Percentiles rank a stretch among this genome's conserved stretches.
Conservation (phyloP, 2,113 vertebrate genomes). For the Ptychochromis oligacanthus region DNA sequence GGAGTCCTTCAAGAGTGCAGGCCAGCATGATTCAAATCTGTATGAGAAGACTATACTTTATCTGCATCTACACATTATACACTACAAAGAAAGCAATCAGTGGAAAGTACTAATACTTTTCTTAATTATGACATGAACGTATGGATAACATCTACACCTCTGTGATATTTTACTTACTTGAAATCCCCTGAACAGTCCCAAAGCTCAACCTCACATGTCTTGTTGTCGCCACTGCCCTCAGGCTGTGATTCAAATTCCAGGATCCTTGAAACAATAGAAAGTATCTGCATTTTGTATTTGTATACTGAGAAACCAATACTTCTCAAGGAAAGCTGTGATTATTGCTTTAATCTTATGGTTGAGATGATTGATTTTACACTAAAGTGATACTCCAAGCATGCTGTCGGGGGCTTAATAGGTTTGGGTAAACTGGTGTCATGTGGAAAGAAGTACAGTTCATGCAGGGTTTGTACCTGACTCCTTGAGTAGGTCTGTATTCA, state of each 20-base stretch:
- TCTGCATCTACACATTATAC: background rate
- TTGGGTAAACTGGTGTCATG: background rate
- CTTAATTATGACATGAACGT: background rate
- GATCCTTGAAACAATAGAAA: slow-evolving; percentile 81
- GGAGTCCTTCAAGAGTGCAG: slow-evolving; percentile 91
- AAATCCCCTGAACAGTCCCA: slow-evolving; percentile 96
- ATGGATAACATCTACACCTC: background rate
- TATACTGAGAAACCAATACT: background rate
- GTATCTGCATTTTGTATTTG: background rate
- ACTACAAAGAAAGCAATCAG: background rate
- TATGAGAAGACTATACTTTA: background rate
- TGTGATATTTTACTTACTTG: slow-evolving; percentile 81
- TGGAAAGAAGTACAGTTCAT: background rate
- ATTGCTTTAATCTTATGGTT: background rate
- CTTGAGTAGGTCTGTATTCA: slow-evolving; percentile 91
- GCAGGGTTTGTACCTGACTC: slow-evolving; percentile 85
- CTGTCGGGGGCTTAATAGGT: background rate
- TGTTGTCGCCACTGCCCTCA: slow-evolving; percentile 76
- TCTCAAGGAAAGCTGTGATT: background rate
- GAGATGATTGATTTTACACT: background rate
- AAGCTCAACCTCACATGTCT: slow-evolving; percentile 88
- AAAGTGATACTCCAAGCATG: background rate
- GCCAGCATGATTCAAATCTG: slow-evolving; percentile 97
- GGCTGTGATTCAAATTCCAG: slow-evolving; percentile 91
- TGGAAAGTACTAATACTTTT: background rate